Evolutionary conservation across 2,113 vertebrate genomes (phyloP), one percentile per base, ranked within the genome.

Genomic region (Phalacrocorax aristotelis): DNA sequence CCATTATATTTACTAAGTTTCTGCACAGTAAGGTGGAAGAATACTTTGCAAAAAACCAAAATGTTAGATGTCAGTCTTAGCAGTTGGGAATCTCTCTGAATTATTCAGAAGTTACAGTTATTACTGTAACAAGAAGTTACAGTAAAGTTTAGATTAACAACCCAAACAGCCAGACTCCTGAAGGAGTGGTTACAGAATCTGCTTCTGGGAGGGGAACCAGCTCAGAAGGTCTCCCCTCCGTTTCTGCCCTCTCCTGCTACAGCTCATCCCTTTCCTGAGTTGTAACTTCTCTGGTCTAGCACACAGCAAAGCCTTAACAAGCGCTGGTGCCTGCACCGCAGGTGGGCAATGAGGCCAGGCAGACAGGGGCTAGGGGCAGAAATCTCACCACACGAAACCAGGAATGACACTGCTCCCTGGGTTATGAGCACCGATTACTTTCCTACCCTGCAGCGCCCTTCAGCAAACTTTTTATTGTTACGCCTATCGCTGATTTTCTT

Each of bases 301-400:
- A 46, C 2, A 17, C 21, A 58, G 27, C 10, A 27, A 21, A 64
- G 52, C 42, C 20, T 8, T 14, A 9, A 36, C 17, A 11, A 48
- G 42, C 3, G 2, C 32, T 4, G 14, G 29, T n/a, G 29, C 5
- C 49, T 44, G 34, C 19, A 10, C 11, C 0, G 1, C 61, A 4
- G 49, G 21, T 44, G 42, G 64, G 10, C 58, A 40, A 2, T 2
- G 38, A 70, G 49, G 46, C 42, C 26, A 46, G 32, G 48, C 34
- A 51, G 51, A 9, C 3, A 16, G 26, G 25, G 29, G 72, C 34
- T 15, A 42, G 12, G 66, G 25, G 13, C 68, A 75, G 55, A 18
- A 69, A 64, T 3, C 13, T 34, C 55, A 52, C 12, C 29, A 8
- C 6, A 12, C 1, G 0, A 17, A 5, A 36, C 14, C n/a, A 40